Base-by-base conservation (phyloP, 2,797 vertebrate genomes). In the Mallotus villosus region DNA sequence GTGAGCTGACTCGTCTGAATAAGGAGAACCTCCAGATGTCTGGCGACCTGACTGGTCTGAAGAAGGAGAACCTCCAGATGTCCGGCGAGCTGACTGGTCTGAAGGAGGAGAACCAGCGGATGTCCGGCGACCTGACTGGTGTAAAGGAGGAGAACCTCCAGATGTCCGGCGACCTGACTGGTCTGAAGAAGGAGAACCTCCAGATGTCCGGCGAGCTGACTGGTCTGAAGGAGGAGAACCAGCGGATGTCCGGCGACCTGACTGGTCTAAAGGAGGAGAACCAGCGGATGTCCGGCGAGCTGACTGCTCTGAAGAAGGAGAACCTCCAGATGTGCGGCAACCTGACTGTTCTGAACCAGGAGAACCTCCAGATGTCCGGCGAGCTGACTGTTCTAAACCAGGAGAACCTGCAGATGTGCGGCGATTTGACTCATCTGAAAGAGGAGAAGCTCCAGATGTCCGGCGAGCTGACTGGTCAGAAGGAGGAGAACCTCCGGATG, bases 291-390 rank as follows among this genome's bases (percentile, higher is more conserved):
- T 86, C 64, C 70, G 8, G 62, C 4, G 76, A 69, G 51, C 24
- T 94, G 12, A 7, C 73, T 25, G 82, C n/a, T n/a, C n/a, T n/a
- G n/a, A n/a, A 81, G 27, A 74, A 89, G 70, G 90, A 87, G 5
- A 78, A 64, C 16, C 83, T 85, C 25, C 74, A 83, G 64, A 78
- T 94, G 51, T 86, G 65, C 70, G 8, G 62, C 4, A 75, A 69
- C 55, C 24, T 94, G 12, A 7, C 73, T 25, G 82, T n/a, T n/a
- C n/a, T n/a, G n/a, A n/a, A 81, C 25, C 74, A 89, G 70, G 90
- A 87, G 5, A 78, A 64, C 16, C 83, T 85, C 25, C 74, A 83
- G 64, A 78, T 94, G 51, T 86, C 64, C 70, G 8, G 62, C 4
- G 76, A 69, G 51, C 24, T 94, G 12, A 7, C 73, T 25, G 82